Evolutionary conservation across 2,113 vertebrate species (phyloP).

Genomic region (Tricholaema leucomelas): DNA sequence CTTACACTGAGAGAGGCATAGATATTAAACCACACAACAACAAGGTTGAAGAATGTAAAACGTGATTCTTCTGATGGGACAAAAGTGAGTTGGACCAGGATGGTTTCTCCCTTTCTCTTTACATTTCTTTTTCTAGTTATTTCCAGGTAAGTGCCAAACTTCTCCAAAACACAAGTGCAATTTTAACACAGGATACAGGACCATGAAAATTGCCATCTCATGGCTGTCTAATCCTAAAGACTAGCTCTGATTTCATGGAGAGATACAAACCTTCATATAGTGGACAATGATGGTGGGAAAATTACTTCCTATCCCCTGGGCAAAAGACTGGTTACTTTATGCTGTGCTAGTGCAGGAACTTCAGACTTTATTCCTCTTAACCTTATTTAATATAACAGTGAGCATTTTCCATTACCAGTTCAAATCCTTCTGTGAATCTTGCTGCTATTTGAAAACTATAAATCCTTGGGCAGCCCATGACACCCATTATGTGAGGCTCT

Average conservation of each 20-base stretch:
- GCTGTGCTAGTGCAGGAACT: background rate
- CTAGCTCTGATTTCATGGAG: background rate
- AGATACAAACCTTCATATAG: background rate
- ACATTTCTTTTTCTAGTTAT: background rate
- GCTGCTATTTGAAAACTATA: background rate
- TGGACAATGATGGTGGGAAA: background rate
- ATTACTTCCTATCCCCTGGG: background rate
- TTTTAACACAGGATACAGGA: background rate
- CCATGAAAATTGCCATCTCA: background rate
- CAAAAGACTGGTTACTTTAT: background rate
- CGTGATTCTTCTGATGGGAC: background rate
- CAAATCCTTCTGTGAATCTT: background rate
- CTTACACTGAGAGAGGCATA: background rate
- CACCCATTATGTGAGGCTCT: background rate
- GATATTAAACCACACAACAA: slow-evolving; percentile 15
- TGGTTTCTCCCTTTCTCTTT: background rate
- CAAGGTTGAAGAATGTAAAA: slow-evolving; percentile 38
- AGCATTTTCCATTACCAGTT: background rate
- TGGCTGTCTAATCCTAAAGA: background rate
- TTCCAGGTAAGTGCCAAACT: background rate
- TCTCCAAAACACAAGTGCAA: background rate
- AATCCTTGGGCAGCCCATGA: background rate
- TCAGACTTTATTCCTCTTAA: background rate
- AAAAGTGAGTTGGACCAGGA: background rate
- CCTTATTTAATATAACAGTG: background rate